phyloP scores from a whole-genome alignment of 2,113 vertebrate species.

The Engystomops pustulosus region DNA sequence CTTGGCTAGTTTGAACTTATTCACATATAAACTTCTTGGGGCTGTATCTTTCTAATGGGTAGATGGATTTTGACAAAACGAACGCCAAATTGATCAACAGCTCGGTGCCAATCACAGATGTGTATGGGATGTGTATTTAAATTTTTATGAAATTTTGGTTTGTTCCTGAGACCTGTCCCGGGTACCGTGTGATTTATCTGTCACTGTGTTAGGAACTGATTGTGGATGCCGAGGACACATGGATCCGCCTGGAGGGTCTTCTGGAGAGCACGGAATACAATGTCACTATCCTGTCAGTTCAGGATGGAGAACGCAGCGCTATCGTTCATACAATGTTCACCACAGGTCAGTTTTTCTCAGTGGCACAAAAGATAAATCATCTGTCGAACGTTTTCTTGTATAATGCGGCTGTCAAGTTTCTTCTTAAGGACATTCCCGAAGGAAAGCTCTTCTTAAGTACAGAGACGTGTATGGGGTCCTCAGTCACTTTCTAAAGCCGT shows the following conservation, averaged over 20 bases:
- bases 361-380: slow-evolving; percentile 31
- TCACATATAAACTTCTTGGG: too few relatives aligned
- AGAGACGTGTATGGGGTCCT: background rate
- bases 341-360: slow-evolving; percentile 79
- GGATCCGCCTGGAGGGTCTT: slow-evolving; percentile 95
- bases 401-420: slow-evolving; percentile 13
- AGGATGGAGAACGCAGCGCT: slow-evolving; percentile 80
- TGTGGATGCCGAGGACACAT: slow-evolving; percentile 93
- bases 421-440: slow-evolving; percentile 13
- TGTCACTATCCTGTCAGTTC: slow-evolving; percentile 87
- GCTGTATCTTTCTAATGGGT: too few relatives aligned
- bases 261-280: slow-evolving; percentile 90
- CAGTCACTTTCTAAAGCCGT: background rate
- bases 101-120: too few relatives aligned
- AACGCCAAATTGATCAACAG: too few relatives aligned
- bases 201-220: slow-evolving; percentile 86
- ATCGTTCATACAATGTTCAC: slow-evolving; percentile 84
- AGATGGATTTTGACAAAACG: too few relatives aligned
- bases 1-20: too few relatives aligned
- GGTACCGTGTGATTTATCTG: background rate
- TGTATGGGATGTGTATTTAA: too few relatives aligned
- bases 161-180: slow-evolving; percentile 31
- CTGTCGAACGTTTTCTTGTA: background rate
- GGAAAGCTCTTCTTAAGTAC: background rate
- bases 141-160: background rate